Evolutionary conservation across 2,113 vertebrate species (phyloP).

Genomic region (Varanus salvator): DNA sequence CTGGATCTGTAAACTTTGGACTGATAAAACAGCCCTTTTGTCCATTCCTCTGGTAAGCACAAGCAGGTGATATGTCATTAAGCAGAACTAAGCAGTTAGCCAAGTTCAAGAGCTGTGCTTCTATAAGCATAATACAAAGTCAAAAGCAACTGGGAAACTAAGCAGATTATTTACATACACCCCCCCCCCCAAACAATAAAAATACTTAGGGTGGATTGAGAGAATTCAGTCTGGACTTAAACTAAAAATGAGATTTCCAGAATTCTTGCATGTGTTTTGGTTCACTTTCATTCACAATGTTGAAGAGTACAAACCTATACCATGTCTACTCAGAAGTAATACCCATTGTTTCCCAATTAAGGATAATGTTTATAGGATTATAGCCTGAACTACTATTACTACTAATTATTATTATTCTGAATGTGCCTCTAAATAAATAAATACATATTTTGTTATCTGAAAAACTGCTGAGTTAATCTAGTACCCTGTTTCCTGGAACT

Average conservation of each 20-base stretch:
- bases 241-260: slow-evolving; percentile 32
- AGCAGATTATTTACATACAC: background rate
- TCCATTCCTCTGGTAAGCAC: background rate
- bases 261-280: slow-evolving; percentile 24
- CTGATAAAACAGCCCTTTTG: background rate
- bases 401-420: too few relatives aligned
- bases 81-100: background rate
- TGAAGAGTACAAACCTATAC: background rate
- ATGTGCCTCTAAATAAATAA: too few relatives aligned
- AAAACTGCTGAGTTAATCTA: background rate
- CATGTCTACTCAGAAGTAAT: background rate
- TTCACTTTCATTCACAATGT: slow-evolving; percentile 5
- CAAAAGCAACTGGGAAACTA: background rate
- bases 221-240: slow-evolving; percentile 38
- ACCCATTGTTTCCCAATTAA: background rate
- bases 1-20: background rate
- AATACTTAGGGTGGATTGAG: slow-evolving; percentile 4
- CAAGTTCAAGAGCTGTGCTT: background rate
- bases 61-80: background rate
- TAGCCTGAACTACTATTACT: background rate
- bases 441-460: too few relatives aligned
- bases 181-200: too few relatives aligned
- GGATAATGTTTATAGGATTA: too few relatives aligned
- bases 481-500: background rate
- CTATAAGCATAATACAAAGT: background rate